Percentiles rank a stretch among this genome's conserved stretches.
Evolutionary conservation across 2,888 invertebrate genomes (phyloP).

Genomic region (Drosophila borborema): DNA sequence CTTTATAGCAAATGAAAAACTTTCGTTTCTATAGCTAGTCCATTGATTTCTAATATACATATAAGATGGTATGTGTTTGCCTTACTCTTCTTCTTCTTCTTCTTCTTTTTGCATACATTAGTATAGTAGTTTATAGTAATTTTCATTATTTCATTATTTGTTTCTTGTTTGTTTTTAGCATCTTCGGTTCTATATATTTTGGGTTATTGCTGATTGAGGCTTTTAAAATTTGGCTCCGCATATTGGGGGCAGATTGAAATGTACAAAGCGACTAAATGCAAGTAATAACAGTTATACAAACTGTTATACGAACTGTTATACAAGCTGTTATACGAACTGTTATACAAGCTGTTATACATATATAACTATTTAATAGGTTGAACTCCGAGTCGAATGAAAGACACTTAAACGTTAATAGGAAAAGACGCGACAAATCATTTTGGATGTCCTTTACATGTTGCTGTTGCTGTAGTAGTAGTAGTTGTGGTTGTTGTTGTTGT

Average conservation of each 20-base stretch:
- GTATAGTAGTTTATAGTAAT: slow-evolving; percentile 26
- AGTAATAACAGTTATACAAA: slow-evolving; percentile 31
- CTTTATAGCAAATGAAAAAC: slow-evolving; percentile 19
- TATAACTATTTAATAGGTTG: slow-evolving; percentile 13
- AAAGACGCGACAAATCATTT: slow-evolving; percentile 40
- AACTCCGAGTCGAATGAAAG: slow-evolving; percentile 30
- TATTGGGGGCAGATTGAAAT: slow-evolving; percentile 38
- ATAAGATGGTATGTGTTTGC: slow-evolving; percentile 9
- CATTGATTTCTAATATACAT: slow-evolving; percentile 27
- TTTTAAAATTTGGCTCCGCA: slow-evolving; percentile 33
- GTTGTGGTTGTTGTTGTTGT: slow-evolving; percentile 25
- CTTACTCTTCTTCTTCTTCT: slow-evolving; percentile 14
- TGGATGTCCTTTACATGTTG: slow-evolving; percentile 3
- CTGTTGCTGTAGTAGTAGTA: background rate
- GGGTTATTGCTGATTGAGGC: slow-evolving; percentile 74
- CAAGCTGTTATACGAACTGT: background rate
- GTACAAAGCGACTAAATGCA: slow-evolving; percentile 68
- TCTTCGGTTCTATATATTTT: slow-evolving; percentile 76
- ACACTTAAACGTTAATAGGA: slow-evolving; percentile 65
- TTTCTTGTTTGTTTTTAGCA: slow-evolving; percentile 53
- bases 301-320: background rate
- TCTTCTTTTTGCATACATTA: slow-evolving; percentile 11
- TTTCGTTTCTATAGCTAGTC: slow-evolving; percentile 11
- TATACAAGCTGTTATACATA: background rate
- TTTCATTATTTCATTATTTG: background rate